These are phyloP conservation scores for Leptobrachium ailaonicum DNA, from an alignment of 2,113 vertebrate genomes.

Conservation along the genomic window DNA sequence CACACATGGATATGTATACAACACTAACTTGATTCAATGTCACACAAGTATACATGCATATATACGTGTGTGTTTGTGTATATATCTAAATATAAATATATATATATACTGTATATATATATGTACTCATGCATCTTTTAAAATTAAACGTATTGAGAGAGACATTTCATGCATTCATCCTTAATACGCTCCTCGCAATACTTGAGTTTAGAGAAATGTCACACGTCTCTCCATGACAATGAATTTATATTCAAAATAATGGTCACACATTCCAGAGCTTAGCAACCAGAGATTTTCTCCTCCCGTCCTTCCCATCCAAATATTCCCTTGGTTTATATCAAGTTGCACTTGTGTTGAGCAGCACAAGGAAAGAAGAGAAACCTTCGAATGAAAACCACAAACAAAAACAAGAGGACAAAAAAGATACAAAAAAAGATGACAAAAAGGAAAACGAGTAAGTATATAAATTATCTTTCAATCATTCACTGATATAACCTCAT, in stretches of 20 bases:
- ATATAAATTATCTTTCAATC: constrained; percentile 12
- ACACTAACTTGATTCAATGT: too few species aligned
- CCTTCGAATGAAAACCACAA: constrained; percentile 75
- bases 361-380: constrained; percentile 83
- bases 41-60: too few species aligned
- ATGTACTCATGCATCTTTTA: too few species aligned
- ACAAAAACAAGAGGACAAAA: constrained; percentile 72
- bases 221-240: not conserved
- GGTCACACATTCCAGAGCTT: constrained; percentile 20
- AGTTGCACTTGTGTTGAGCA: constrained; percentile 62
- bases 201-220: too few species aligned
- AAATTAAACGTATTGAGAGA: too few species aligned
- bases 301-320: constrained; percentile 18
- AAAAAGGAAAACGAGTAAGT: constrained; percentile 70
- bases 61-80: too few species aligned
- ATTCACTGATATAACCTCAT: too few species aligned
- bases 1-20: too few species aligned
- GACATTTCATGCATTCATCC: too few species aligned
- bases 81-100: too few species aligned
- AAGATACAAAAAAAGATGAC: constrained; percentile 75
- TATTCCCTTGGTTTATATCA: constrained; percentile 28
- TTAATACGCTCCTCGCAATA: too few species aligned
- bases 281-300: not conserved
- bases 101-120: too few species aligned
- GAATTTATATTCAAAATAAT: not conserved